A percentile compares a stretch with the other conserved stretches of the same genome.
Conservation (phyloP, 2,797 vertebrate genomes). For the Premnoplex brunnescens region DNA sequence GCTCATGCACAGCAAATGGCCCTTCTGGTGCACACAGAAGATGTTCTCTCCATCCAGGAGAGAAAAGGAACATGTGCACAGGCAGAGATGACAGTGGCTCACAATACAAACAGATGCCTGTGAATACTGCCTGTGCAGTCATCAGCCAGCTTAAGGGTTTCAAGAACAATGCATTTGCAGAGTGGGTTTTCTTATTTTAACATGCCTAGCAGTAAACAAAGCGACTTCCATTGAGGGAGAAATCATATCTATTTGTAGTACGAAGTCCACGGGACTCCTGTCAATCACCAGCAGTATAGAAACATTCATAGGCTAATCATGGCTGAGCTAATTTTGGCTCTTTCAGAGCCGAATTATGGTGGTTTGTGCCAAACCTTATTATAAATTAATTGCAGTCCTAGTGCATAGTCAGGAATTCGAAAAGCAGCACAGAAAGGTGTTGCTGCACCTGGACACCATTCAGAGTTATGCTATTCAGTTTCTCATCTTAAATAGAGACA, state of each 20-base stretch:
- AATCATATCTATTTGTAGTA: constrained; percentile 20
- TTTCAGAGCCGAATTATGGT: constrained; percentile 53
- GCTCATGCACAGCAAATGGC: background rate
- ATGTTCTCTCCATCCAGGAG: background rate
- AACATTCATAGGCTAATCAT: constrained; percentile 67
- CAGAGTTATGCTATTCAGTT: constrained; percentile 2
- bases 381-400: constrained; percentile 56
- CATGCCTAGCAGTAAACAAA: constrained; percentile 28
- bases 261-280: background rate
- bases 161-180: constrained; percentile 45
- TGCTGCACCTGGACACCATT: constrained; percentile 64
- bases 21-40: background rate
- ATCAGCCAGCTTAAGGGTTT: constrained; percentile 49
- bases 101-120: constrained; percentile 10
- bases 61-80: background rate
- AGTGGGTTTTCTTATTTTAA: constrained; percentile 44
- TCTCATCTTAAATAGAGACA: background rate
- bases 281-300: constrained; percentile 38
- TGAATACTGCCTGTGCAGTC: background rate
- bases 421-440: constrained; percentile 55
- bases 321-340: constrained; percentile 56
- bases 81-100: background rate
- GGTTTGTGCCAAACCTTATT: constrained; percentile 59
- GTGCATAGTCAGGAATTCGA: constrained; percentile 31
- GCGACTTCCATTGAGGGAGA: constrained; percentile 1